Evolutionary conservation across 1,140 invertebrate genomes (phyloP), one percentile per base, ranked within the genome.

Genomic region (Holotrichia oblita): DNA sequence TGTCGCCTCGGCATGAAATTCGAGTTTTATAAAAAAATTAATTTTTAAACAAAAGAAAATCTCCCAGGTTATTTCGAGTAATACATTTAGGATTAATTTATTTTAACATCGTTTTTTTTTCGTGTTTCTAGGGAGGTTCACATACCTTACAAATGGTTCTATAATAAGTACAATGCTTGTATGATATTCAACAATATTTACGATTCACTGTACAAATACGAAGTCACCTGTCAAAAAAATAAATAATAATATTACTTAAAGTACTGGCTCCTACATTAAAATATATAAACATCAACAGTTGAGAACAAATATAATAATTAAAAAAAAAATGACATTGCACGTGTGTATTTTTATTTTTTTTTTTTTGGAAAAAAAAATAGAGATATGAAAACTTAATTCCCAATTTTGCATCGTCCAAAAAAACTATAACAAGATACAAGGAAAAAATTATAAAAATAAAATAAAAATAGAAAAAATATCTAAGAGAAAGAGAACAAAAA

Each of bases 221-320:
- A 72, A 74, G 73, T 77, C 42, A 85, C 84, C 84, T 83, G 83
- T 82, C 83, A 83, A 80, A 84, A 83, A 80, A 82, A 34, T 34
- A 34, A 34, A 34, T 34, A 83, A 82, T 82, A 84, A 86, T 84
- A 85, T 83, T 81, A 85, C 84, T 85, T 85, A 86, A 81, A 84
- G 81, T 86, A 86, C 85, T 86, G 85, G 85, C 85, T 85, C 84
- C 85, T 85, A 85, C 81, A 84, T 83, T 85, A 86, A 85, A 85
- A 86, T 84, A 85, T 86, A 84, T 84, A 86, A 86, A 86, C 85
- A 84, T 85, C 84, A 86, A 86, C 85, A 86, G 83, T 83, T 84
- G 80, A 83, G 81, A 84, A 83, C 80, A 81, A 81, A 80, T 81
- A 79, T 79, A 79, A 48, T 75, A 73, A 27, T 69, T 69, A 69